Evolutionary conservation across 2,797 vertebrate genomes (phyloP), one percentile per base, ranked within the genome.

Genomic region (Loriculus beryllinus): DNA sequence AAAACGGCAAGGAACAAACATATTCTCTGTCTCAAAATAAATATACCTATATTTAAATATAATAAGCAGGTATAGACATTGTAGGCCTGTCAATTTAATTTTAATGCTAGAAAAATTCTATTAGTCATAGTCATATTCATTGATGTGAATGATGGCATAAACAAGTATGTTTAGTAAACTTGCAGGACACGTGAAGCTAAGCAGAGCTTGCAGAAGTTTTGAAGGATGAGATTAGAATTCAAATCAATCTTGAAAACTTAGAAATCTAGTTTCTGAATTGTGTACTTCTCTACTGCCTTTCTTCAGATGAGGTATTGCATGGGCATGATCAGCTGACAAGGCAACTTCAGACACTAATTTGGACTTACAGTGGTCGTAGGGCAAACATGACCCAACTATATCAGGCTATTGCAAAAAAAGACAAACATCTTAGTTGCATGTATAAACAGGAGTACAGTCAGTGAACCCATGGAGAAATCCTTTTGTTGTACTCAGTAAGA

Each of bases 401-500:
- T 82, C 59, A 81, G 88, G 33, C 93, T 78, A 22, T 57, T 76
- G 82, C 76, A 88, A 40, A 81, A 78, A 88, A 89, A 88, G 56
- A 52, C 79, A 93, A 91, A 92, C 84, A 85, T 90, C 67, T 88
- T 76, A 88, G 74, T 70, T n/a, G 43, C 37, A 80, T 57, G 29
- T 84, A 19, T 93, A 93, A 95, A 95, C 94, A 96, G 68, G 82
- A 96, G 57, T 2, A 14, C 82, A 85, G 79, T 94, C 72, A 90
- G 82, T 94, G 94, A 95, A 91, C 62, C 54, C 74, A 18, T 29
- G 80, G 65, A 91, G 80, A 90, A 92, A 79, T 94, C 90, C 74
- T 80, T 88, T 75, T 6, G 3, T 59, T 75, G 62, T 91, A 78
- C 76, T 81, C 62, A 26, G 19, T 86, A 35, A 51, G 81, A 67